phyloP scores from a whole-genome alignment of 2,888 invertebrate species.

The Ametastegia equiseti region DNA sequence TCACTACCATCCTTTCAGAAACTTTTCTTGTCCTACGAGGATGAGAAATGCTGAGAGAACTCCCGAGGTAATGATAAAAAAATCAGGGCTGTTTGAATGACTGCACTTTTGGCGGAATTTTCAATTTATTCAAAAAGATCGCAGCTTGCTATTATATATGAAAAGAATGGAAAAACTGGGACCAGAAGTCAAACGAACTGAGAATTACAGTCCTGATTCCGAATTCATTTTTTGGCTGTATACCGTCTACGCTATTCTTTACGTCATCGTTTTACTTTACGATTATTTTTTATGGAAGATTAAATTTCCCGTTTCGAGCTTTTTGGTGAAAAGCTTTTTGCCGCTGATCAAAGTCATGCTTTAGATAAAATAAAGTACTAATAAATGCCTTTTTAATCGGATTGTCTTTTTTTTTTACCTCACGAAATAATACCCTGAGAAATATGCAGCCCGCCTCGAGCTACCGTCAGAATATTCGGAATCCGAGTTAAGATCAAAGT shows the following conservation, averaged over 20 bases:
- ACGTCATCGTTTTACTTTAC: constrained; percentile 56
- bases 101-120: no score
- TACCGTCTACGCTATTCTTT: constrained; percentile 57
- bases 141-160: not conserved
- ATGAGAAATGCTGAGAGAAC: no score
- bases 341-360: not conserved
- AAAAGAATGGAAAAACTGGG: constrained; percentile 47
- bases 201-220: constrained; percentile 34
- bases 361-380: not conserved
- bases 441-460: not conserved
- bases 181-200: constrained; percentile 46
- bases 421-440: not conserved
- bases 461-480: not conserved
- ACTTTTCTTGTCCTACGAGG: no score
- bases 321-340: not conserved
- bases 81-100: no score
- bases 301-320: constrained; percentile 52
- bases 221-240: constrained; percentile 60
- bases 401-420: not conserved
- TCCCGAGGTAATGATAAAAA: no score
- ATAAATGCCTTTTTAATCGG: not conserved
- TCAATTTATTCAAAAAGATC: no score
- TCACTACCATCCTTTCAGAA: no score
- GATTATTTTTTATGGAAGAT: constrained; percentile 62
- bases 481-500: not conserved